Base-by-base conservation (phyloP, 2,888 invertebrate species). In the Tetramorium bicarinatum region DNA sequence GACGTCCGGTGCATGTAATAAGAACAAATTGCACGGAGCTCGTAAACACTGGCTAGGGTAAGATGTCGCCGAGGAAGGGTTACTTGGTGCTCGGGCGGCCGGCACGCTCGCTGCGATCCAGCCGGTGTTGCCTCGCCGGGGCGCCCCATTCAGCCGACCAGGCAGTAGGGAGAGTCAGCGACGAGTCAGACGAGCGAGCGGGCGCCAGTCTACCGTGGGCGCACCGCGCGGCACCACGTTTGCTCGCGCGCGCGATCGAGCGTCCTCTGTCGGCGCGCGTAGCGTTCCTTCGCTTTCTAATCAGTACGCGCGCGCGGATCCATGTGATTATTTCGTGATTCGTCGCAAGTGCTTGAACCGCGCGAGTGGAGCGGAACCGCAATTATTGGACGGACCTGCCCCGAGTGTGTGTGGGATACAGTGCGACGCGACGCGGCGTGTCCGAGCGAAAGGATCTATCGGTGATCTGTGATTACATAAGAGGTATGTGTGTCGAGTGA, bases 181-280 rank as follows among this genome's bases (percentile, higher is more conserved):
- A 93, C 91, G 92, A 93, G 94, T 94, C 94, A 92, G 94, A 88
- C 94, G 92, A 91, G 88, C 91, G 91, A 91, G 88, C 90, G 85
- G 88, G 90, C 91, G 93, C 87, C 94, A 94, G 94, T 94, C 93
- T 93, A 93, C 90, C 93, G 93, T 93, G 92, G 92, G 92, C 92
- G 93, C 93, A 93, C 93, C 90, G 88, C 92, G 92, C 91, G 93
- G 85, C 87, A 93, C 91, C 92, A 93, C 93, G 93, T 90, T 92
- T 81, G 84, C 59, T 74, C 41, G n/a, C n/a, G n/a, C 25, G 25
- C 59, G 56, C 66, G 13, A 61, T 71, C 76, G 44, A 44, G 44
- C 49, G 41, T 15, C n/a, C 29, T 34, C 34, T 6, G 56, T 41
- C 29, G 18, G 3, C 47, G 34, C n/a, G 41, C 25, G 18, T n/a